These are phyloP conservation scores for Echiichthys vipera DNA, from an alignment of 2,797 vertebrate species.

Conservation along the genomic window DNA sequence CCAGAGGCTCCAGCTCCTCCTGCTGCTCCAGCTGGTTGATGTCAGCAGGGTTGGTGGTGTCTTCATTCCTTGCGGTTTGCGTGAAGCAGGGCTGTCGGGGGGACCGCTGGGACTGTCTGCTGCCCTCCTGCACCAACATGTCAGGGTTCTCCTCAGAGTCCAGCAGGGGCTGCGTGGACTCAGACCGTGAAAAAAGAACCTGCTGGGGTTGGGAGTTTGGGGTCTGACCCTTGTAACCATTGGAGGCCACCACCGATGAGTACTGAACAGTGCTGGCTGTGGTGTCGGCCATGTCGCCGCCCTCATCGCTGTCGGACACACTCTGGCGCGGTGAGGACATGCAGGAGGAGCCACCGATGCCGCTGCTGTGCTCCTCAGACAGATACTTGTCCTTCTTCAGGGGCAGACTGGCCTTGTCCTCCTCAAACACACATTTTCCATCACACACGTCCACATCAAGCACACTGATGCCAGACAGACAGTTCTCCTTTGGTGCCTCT, in stretches of 20 bases:
- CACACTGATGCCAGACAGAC: constrained; percentile 90
- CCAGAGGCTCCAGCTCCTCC: constrained; percentile 63
- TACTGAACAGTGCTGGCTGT: constrained; percentile 95
- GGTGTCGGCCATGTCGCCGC: constrained; percentile 88
- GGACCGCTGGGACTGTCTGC: constrained; percentile 64
- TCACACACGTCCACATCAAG: constrained; percentile 90
- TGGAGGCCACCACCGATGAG: constrained; percentile 92
- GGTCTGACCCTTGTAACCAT: constrained; percentile 92
- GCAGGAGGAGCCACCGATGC: constrained; percentile 97
- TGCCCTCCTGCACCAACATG: constrained; percentile 66
- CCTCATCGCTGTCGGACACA: constrained; percentile 93
- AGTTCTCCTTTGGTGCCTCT: constrained; percentile 88
- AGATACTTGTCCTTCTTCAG: constrained; percentile 93
- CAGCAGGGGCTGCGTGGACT: constrained; percentile 96
- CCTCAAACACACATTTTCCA: constrained; percentile 86
- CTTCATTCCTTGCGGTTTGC: constrained; percentile 48
- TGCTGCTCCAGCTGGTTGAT: constrained; percentile 73
- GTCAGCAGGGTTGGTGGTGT: constrained; percentile 46
- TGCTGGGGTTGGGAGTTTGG: constrained; percentile 84
- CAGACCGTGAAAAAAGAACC: constrained; percentile 89
- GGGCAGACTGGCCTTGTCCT: constrained; percentile 88
- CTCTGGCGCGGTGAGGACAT: constrained; percentile 97
- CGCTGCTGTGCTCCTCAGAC: constrained; percentile 96
- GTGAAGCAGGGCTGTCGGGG: constrained; percentile 71
- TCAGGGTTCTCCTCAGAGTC: constrained; percentile 92